Conservation (phyloP, 2,113 vertebrate species). For the Tragelaphus strepsiceros region DNA sequence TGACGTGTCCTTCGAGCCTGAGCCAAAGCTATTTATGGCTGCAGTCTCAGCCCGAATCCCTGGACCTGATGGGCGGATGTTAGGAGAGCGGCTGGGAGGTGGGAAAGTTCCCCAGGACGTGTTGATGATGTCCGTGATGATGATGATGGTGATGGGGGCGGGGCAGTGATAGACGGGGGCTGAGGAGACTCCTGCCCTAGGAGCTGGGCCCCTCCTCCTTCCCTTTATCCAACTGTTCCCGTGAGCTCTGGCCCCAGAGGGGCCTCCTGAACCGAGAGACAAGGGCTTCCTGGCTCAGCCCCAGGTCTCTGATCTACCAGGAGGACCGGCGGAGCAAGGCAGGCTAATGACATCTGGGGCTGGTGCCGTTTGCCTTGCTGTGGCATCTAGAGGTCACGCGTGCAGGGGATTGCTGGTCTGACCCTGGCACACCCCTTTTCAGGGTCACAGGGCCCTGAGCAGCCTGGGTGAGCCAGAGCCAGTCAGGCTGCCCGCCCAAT, state of each 20-base stretch:
- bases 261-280: background rate
- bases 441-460: background rate
- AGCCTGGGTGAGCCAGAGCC: background rate
- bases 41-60: background rate
- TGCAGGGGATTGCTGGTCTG: background rate
- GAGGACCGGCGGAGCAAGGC: background rate
- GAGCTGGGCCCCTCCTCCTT: background rate
- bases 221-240: background rate
- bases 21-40: slow-evolving; percentile 1
- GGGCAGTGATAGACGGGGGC: background rate
- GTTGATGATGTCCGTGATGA: background rate
- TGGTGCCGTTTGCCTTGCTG: background rate
- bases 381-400: slow-evolving; percentile 66
- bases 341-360: background rate
- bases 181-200: background rate
- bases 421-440: background rate
- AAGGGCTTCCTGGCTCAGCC: background rate
- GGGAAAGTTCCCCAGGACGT: background rate
- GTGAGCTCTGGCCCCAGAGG: slow-evolving; percentile 28
- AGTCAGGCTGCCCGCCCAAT: rapidly evolving
- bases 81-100: background rate
- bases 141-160: background rate
- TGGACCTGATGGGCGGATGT: background rate
- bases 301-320: background rate
- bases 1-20: background rate